Evolutionary conservation across 2,113 vertebrate species (phyloP), one percentile per base, ranked within the genome.

Genomic region (Charina bottae): DNA sequence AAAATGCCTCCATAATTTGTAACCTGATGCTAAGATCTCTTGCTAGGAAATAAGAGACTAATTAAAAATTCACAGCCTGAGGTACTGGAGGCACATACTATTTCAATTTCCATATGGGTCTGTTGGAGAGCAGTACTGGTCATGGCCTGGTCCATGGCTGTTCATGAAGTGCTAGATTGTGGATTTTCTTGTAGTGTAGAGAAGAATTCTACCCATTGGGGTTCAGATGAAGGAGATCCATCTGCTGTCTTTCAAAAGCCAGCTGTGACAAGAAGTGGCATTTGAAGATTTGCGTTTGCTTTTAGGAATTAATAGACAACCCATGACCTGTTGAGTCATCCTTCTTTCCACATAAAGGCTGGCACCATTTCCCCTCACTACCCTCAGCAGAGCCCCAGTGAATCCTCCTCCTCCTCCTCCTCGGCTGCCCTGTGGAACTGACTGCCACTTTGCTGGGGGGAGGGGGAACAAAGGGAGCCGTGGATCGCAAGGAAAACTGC

Each of bases 1-100:
- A 85, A 85, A 54, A 28, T 85, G 83, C 49, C 83, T n/a, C 24
- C 83, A 54, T 85, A 85, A 85, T 85, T 54, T 85, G 49, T 54
- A 85, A 85, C 83, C 83, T 85, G 49, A 85, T 28, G 13, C 24
- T 85, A 85, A 85, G 83, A 85, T 85, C 10, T 26, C 49, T 85
- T 54, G 49, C 49, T 85, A 53, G 26, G 49, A 85, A 85, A n/a
- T 26, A 85, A 53, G 83, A 54, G 26, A 23, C 49, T 53, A 54
- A 85, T 85, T 85, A 85, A 85, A 54, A 49, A 85, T 85, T 85
- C 83, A 85, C 49, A 85, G 83, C 83, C 26, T 85, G 26, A 85
- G 83, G 83, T 85, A 85, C 46, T 54, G 13, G 46, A 85, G 12
- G 42, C 33, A 28, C 83, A 54, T 85, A 17, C 26, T 85, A 54